Conservation (phyloP, 2,888 invertebrate genomes). For the Trissoscelio sp. region DNA sequence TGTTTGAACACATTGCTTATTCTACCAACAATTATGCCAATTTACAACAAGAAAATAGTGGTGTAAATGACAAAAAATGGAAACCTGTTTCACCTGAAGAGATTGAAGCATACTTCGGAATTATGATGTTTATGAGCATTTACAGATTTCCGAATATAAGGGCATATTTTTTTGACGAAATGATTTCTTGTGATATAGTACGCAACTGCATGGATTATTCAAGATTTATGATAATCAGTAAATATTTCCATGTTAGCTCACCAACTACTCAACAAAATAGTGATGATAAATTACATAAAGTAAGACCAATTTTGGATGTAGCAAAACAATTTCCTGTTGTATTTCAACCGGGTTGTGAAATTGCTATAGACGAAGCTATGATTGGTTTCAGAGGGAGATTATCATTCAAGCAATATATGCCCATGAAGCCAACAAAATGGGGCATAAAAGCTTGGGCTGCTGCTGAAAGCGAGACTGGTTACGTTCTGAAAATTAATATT, state of each 20-base stretch:
- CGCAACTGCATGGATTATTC: background rate
- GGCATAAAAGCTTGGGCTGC: background rate
- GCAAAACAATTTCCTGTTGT: no score
- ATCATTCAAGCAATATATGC: no score
- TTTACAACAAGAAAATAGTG: no score
- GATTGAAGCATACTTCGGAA: slow-evolving; percentile 9
- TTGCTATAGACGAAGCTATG: no score
- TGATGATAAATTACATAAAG: no score
- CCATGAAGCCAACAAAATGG: no score
- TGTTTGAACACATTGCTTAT: slow-evolving; percentile 6
- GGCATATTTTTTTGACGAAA: slow-evolving; percentile 2
- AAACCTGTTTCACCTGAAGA: background rate
- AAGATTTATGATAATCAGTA: background rate
- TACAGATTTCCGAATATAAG: background rate
- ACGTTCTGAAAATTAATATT: background rate
- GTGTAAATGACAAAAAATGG: no score
- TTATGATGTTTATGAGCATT: slow-evolving; percentile 17
- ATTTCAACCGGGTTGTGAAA: no score
- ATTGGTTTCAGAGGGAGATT: no score
- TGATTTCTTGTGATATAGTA: background rate
- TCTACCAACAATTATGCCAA: background rate
- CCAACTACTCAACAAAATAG: no score
- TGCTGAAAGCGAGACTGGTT: background rate
- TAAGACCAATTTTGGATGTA: no score
- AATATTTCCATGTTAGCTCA: no score